These are phyloP conservation scores for Cynoglossus semilaevis DNA, from an alignment of 2,113 vertebrate genomes.

Conservation along the genomic window DNA sequence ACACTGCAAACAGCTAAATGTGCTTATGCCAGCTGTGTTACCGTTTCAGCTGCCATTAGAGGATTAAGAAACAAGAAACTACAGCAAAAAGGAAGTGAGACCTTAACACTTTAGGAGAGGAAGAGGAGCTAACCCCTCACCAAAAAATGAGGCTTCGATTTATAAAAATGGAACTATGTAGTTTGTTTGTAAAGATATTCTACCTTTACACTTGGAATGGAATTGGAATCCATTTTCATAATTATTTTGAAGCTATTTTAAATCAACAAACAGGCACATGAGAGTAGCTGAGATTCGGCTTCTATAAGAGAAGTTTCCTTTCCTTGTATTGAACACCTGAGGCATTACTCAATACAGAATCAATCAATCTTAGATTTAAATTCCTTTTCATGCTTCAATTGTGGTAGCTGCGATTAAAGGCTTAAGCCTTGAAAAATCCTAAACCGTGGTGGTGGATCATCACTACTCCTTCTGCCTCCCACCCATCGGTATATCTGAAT, in stretches of 20 bases:
- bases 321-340: constrained; percentile 26
- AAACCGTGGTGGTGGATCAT: constrained; percentile 25
- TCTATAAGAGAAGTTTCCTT: constrained; percentile 31
- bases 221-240: constrained; percentile 18
- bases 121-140: constrained; percentile 1
- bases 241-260: constrained; percentile 53
- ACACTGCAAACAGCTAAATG: constrained; percentile 63
- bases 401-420: constrained; percentile 62
- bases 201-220: no score
- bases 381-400: constrained; percentile 60
- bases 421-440: constrained; percentile 59
- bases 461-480: constrained; percentile 43
- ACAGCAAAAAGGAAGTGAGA: constrained; percentile 36
- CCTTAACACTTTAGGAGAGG: constrained; percentile 1
- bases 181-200: no score
- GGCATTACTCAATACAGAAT: constrained; percentile 64
- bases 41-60: constrained; percentile 45
- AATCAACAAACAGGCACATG: constrained; percentile 44
- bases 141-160: background rate
- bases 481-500: constrained; percentile 54
- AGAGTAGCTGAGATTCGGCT: constrained; percentile 10
- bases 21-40: constrained; percentile 55
- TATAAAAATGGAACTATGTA: no score
- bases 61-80: constrained; percentile 53
- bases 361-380: constrained; percentile 65